Conservation (phyloP, 2,797 vertebrate genomes). For the Dipus sagitta region DNA sequence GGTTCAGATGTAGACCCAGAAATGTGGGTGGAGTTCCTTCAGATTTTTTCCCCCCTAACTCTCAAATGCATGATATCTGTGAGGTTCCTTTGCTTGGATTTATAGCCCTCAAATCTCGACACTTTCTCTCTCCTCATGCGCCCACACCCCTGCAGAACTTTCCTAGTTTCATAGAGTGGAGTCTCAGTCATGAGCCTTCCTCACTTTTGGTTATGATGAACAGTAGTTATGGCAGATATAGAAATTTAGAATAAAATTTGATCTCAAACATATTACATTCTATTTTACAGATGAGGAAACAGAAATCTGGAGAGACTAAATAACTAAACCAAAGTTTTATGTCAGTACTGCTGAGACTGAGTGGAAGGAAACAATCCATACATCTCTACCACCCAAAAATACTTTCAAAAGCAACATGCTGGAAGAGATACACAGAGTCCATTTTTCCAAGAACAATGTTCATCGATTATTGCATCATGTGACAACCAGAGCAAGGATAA, state of each 20-base stretch:
- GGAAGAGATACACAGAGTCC: conserved; percentile 56
- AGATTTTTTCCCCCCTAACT: not conserved
- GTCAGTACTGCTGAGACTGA: not conserved
- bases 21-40: not conserved
- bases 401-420: conserved; percentile 54
- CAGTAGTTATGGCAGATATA: not conserved
- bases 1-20: not conserved
- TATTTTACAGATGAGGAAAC: conserved; percentile 50
- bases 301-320: conserved; percentile 58
- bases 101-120: not conserved
- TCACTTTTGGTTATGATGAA: conserved; percentile 11
- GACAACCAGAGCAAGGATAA: conserved; percentile 47
- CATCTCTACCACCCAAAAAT: not conserved
- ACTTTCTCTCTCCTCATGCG: not conserved
- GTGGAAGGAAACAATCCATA: not conserved
- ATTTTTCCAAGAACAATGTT: not conserved
- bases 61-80: not conserved
- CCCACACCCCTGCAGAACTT: not conserved
- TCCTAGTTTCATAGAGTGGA: not conserved
- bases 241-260: conserved; percentile 29
- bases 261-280: not conserved
- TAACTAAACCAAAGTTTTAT: not conserved
- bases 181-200: not conserved
- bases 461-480: not conserved
- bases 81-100: too few relatives aligned